Base-by-base conservation (phyloP, 2,888 invertebrate genomes). In the Drosophila mayaguana region DNA sequence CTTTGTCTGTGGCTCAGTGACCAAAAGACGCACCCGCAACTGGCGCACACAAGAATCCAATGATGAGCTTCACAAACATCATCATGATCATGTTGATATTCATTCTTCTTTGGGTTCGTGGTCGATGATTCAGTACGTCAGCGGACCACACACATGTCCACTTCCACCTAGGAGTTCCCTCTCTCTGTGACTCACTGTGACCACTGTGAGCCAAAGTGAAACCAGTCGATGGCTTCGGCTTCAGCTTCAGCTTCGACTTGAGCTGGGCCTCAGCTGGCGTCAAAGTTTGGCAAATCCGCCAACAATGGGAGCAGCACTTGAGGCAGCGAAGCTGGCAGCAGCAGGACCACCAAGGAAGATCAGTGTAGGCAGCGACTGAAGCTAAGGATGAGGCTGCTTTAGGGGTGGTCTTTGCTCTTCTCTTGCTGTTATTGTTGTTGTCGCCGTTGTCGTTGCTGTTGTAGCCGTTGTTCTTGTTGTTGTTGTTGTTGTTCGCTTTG, bases 101-200 rank as follows among this genome's bases (percentile, higher is more conserved):
- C 38, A 40, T 14, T 28, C 20, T 32, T 42, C 48, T 34, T 48
- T 48, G 42, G 51, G 51, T 20, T 38, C 45, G 61, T 63, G 65
- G 69, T 38, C 80, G 89, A 88, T 88, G 89, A 85, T 84, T 85
- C 89, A 89, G 89, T 87, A 72, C 75, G 79, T 85, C 84, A 88
- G 76, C 74, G 63, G 78, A 85, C 84, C 84, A 85, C 84, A 85
- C 84, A 85, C 84, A 78, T 66, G 69, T 63, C 43, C 74, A 73
- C 69, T 55, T 67, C 54, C 73, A 69, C 66, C 81, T 80, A 88
- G 84, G 84, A 85, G 88, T 88, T 88, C 83, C 84, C 83, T 70
- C 59, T 72, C 83, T 70, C 59, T 72, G 76, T 82, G 88, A 88
- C 72, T 83, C 85, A 84, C 82, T 55, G 22, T n/a, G 34, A 45